A percentile compares a stretch with the other conserved stretches of the same genome.
Conservation (phyloP, 2,888 invertebrate species). For the Phymatocera aterrima region DNA sequence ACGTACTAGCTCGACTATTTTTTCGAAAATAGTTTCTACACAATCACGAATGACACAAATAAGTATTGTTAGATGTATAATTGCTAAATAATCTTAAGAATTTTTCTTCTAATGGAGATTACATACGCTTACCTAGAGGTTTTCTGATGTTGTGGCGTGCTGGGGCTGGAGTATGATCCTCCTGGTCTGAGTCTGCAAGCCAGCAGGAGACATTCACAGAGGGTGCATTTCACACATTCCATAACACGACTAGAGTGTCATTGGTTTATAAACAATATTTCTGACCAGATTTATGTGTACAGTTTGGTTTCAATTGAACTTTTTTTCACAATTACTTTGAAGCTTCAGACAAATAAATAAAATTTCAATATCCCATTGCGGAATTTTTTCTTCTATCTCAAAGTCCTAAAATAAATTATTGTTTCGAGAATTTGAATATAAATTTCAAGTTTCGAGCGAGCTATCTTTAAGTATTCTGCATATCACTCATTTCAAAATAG, state of each 20-base stretch:
- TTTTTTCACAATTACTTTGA: background rate
- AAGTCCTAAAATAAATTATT: background rate
- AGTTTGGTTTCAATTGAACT: conserved; percentile 31
- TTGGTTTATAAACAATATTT: conserved; percentile 54
- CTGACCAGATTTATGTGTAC: conserved; percentile 16
- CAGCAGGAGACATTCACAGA: conserved; percentile 72
- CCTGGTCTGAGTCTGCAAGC: conserved; percentile 74
- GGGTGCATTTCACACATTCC: conserved; percentile 74
- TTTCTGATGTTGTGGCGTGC: conserved; percentile 77
- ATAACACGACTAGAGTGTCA: conserved; percentile 72
- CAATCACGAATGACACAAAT: conserved; percentile 29
- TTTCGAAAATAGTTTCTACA: background rate
- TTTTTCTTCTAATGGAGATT: conserved; percentile 46
- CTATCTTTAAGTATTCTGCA: background rate
- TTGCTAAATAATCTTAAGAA: conserved; percentile 33
- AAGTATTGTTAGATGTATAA: conserved; percentile 35
- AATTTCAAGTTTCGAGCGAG: background rate
- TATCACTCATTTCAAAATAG: background rate
- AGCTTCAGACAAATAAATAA: background rate
- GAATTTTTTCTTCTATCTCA: background rate
- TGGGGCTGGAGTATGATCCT: conserved; percentile 72
- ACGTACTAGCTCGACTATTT: too few species aligned
- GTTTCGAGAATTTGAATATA: background rate
- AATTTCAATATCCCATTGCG: background rate
- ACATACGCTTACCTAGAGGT: conserved; percentile 76